Evolutionary conservation across 2,797 vertebrate genomes (phyloP).

Genomic region (Picus viridis): DNA sequence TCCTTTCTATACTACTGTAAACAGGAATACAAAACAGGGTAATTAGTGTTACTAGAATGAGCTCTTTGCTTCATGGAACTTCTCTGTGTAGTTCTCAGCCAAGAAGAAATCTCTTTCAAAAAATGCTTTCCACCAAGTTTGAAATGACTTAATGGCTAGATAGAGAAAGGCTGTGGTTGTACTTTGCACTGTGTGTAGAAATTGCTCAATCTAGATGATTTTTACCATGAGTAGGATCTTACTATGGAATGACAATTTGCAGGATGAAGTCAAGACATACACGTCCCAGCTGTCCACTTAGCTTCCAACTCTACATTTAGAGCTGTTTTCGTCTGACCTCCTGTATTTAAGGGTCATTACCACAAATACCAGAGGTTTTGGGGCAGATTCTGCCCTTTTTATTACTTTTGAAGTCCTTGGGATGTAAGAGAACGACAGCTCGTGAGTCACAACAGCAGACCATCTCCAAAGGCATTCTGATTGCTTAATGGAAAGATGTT

Average conservation of each 20-base stretch:
- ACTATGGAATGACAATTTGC: not conserved
- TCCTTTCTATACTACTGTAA: conserved; percentile 31
- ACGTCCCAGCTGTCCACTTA: not conserved
- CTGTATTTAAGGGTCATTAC: not conserved
- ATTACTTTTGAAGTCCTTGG: not conserved
- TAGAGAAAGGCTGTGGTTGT: not conserved
- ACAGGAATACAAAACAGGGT: not conserved
- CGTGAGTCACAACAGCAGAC: not conserved
- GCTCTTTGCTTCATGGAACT: not conserved
- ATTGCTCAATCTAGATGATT: not conserved
- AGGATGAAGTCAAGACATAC: not conserved
- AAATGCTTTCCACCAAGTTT: not conserved
- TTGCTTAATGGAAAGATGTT: not conserved
- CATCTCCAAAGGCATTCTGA: not conserved
- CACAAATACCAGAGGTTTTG: not conserved
- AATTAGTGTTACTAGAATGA: conserved; percentile 9
- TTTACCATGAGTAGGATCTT: not conserved
- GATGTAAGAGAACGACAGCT: not conserved
- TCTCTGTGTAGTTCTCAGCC: not conserved
- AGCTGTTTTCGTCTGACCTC: not conserved
- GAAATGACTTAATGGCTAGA: not conserved
- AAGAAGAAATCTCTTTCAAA: conserved; percentile 1
- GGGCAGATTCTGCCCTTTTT: not conserved
- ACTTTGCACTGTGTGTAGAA: not conserved
- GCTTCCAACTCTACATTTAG: not conserved